These are phyloP conservation scores for Platerodrilus igneus DNA, from an alignment of 2,888 invertebrate species.

Conservation along the genomic window DNA sequence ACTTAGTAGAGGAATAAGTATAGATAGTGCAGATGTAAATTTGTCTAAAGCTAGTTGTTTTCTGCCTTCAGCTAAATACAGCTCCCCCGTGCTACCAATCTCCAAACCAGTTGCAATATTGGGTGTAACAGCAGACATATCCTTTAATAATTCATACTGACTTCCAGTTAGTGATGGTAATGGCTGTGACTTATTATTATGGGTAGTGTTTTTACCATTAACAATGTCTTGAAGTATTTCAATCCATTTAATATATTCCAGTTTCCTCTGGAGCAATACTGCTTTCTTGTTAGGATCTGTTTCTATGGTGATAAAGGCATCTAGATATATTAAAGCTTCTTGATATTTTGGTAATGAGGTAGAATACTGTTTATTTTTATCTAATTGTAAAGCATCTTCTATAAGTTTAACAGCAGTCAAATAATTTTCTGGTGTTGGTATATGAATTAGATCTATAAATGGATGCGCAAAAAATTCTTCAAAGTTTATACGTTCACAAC, in stretches of 20 bases:
- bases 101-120: slow-evolving; percentile 57
- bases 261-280: slow-evolving; percentile 9
- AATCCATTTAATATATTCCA: slow-evolving; percentile 14
- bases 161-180: slow-evolving; percentile 17
- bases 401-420: slow-evolving; percentile 60
- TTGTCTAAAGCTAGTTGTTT: slow-evolving; percentile 54
- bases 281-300: slow-evolving; percentile 21
- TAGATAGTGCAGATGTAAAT: slow-evolving; percentile 53
- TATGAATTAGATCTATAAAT: slow-evolving; percentile 75
- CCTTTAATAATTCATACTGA: slow-evolving; percentile 22
- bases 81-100: slow-evolving; percentile 58
- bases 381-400: slow-evolving; percentile 49
- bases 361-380: slow-evolving; percentile 61
- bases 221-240: slow-evolving; percentile 9
- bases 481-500: slow-evolving; percentile 68
- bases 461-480: slow-evolving; percentile 75
- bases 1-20: slow-evolving; percentile 54
- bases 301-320: slow-evolving; percentile 27
- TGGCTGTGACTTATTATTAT: slow-evolving; percentile 8
- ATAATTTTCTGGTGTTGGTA: slow-evolving; percentile 58
- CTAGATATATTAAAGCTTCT: slow-evolving; percentile 38
- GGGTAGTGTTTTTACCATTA: slow-evolving; percentile 7
- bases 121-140: slow-evolving; percentile 54
- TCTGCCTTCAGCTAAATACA: slow-evolving; percentile 57
- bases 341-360: slow-evolving; percentile 63